Base-by-base conservation (phyloP, 2,113 vertebrate genomes). In the Brachyhypopomus gauderio region DNA sequence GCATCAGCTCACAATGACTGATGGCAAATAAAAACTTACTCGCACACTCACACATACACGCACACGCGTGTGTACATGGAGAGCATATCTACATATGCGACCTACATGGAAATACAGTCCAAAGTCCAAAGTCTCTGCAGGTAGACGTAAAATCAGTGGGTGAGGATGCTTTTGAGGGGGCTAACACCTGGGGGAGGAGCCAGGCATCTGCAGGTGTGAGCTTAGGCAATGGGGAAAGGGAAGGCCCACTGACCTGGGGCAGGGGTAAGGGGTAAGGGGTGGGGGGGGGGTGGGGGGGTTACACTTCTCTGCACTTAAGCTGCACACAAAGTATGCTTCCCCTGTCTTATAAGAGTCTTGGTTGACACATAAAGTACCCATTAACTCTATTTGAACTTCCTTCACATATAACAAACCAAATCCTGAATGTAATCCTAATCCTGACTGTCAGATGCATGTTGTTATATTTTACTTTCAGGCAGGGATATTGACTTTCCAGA, bases 221-320 rank as follows among this genome's bases (percentile, higher is more conserved):
- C 41, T 36, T 22, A 66, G 17, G 19, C 3, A 9, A 23, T 66
- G 62, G 11, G 11, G 3, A 23, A 16, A 67, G n/a, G 3, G 63
- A 67, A 55, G n/a, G 20, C 30, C 63, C n/a, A 14, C 19, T 75
- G 34, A 23, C 41, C 25, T 20, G 7, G 17, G 48, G 17, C 16
- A 27, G 23, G 12, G n/a, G 16, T 1, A 59, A 38, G 23, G 55
- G 7, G n/a, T n/a, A n/a, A 5, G 6, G 9, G 41, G 19, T n/a
- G n/a, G n/a, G n/a, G n/a, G n/a, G n/a, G n/a, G n/a, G n/a, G n/a
- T n/a, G n/a, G n/a, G 70, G 79, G 79, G 66, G 82, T 76, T 84
- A 79, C 83, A 71, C 78, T 84, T 82, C 85, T 83, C 84, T 86
- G 59, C 71, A 80, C 55, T 80, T 74, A 27, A 74, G 79, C 60